These are phyloP conservation scores for Saccopteryx bilineata DNA, from an alignment of 2,113 vertebrate genomes.

Conservation along the genomic window DNA sequence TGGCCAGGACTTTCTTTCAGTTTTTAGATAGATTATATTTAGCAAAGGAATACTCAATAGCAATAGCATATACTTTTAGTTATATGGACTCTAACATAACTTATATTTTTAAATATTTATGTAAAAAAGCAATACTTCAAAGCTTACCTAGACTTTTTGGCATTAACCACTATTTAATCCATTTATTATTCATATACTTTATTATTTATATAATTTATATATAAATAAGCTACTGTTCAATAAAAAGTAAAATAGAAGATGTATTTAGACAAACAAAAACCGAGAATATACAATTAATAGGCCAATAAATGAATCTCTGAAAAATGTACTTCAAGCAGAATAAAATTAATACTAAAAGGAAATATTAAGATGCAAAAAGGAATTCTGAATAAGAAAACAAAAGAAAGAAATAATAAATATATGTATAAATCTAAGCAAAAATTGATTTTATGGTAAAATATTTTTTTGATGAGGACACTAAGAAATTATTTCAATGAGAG, in stretches of 20 bases:
- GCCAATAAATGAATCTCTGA: not conserved
- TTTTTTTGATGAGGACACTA: not conserved
- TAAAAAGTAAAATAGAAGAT: not conserved
- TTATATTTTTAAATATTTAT: not conserved
- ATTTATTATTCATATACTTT: not conserved
- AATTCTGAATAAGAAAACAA: not conserved
- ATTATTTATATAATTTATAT: not conserved
- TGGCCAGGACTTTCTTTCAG: no score
- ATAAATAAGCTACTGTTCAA: not conserved
- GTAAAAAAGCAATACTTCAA: constrained; percentile 23
- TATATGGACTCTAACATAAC: not conserved
- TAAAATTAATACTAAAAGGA: not conserved
- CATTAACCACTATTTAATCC: not conserved
- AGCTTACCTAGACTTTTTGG: constrained; percentile 3
- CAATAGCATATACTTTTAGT: no score
- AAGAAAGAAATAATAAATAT: not conserved
- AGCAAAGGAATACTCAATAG: not conserved
- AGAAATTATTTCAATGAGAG: not conserved
- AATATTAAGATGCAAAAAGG: not conserved
- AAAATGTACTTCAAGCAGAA: not conserved
- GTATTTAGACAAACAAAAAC: constrained; percentile 13
- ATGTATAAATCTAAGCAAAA: not conserved
- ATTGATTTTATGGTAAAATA: constrained; percentile 7
- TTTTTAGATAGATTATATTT: not conserved
- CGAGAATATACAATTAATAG: not conserved